These are phyloP conservation scores for Denticeps clupeoides DNA, from an alignment of 2,797 vertebrate species.

Conservation along the genomic window DNA sequence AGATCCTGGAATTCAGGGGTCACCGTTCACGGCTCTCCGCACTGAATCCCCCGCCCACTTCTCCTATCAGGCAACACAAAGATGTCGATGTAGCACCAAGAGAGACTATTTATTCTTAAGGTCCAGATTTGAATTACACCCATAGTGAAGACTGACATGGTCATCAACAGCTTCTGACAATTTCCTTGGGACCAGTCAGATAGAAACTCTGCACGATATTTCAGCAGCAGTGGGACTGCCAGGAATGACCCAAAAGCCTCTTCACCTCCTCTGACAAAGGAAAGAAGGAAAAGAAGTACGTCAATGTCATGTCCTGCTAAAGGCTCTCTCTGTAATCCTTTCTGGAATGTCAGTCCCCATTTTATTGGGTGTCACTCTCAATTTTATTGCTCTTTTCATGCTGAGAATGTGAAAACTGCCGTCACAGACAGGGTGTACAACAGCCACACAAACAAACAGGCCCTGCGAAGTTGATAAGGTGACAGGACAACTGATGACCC, in stretches of 20 bases:
- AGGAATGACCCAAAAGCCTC: conserved; percentile 8
- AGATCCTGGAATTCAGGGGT: conserved; percentile 31
- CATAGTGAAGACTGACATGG: conserved; percentile 9
- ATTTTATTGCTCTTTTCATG: conserved; percentile 4
- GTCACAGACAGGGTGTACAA: too few species aligned
- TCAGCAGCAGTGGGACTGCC: conserved; percentile 11
- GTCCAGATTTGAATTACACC: not conserved
- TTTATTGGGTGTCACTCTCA: conserved; percentile 21
- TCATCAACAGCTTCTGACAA: conserved; percentile 5
- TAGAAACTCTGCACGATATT: conserved; percentile 7
- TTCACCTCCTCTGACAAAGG: conserved; percentile 7
- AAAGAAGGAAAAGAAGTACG: conserved; percentile 10
- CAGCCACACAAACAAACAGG: too few species aligned
- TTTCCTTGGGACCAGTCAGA: conserved; percentile 4
- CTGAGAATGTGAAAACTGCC: not conserved
- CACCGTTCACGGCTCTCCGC: conserved; percentile 42
- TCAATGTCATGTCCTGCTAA: conserved; percentile 25
- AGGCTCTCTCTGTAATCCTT: conserved; percentile 27
- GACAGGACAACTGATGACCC: too few species aligned
- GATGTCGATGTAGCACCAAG: not conserved
- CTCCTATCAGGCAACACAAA: not conserved
- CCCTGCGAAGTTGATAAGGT: too few species aligned
- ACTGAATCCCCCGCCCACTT: not conserved
- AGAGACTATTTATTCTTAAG: not conserved
- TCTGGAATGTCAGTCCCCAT: conserved; percentile 27